A percentile compares a stretch with the other conserved stretches of the same genome.
Conservation (phyloP, 2,797 vertebrate species). For the Euphonia xanthogaster region DNA sequence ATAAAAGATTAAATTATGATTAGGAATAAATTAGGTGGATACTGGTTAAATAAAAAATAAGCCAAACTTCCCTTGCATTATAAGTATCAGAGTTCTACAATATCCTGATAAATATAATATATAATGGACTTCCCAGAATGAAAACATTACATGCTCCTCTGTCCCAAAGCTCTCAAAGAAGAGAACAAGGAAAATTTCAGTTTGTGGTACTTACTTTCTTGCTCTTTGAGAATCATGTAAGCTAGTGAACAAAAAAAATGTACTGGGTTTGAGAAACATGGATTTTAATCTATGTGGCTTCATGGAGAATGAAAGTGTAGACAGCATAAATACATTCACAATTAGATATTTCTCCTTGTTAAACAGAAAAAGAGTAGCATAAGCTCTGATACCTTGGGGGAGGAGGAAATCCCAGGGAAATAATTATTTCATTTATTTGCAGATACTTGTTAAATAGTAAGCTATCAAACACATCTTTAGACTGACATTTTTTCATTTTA, state of each 20-base stretch:
- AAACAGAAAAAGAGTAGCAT: not conserved
- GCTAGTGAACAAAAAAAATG: not conserved
- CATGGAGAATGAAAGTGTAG: not conserved
- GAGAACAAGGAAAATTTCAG: not conserved
- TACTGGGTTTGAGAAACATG: fast-evolving
- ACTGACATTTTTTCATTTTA: slow-evolving; percentile 28
- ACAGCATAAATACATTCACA: not conserved
- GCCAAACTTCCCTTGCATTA: not conserved
- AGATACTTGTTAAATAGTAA: not conserved
- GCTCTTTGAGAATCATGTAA: not conserved
- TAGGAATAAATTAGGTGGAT: not conserved
- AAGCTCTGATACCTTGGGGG: fast-evolving
- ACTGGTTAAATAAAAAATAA: not conserved
- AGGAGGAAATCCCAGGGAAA: not conserved
- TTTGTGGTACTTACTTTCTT: not conserved
- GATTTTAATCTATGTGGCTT: not conserved
- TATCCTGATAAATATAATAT: not conserved
- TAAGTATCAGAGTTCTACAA: not conserved
- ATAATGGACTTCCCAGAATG: not conserved
- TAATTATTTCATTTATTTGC: not conserved
- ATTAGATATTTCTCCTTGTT: not conserved
- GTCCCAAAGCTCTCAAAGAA: not conserved
- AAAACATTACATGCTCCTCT: not conserved
- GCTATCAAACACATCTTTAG: slow-evolving; percentile 15
- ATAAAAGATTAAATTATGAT: not conserved